Percentiles rank a stretch among this genome's conserved stretches.
phyloP scores from a whole-genome alignment of 2,113 vertebrate genomes.

The Trichomycterus rosablanca region DNA sequence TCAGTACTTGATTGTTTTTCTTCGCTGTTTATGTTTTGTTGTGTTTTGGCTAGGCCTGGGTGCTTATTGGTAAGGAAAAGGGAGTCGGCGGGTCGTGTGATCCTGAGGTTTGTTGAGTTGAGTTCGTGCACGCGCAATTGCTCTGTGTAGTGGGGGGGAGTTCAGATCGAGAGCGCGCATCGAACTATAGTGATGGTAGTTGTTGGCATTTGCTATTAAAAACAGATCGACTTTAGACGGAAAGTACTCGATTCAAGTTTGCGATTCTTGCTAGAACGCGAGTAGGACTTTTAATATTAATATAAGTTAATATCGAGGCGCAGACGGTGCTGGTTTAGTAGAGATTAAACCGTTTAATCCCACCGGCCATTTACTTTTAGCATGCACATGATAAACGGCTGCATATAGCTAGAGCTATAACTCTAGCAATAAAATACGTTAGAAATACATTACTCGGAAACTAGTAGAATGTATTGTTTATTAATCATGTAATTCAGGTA shows the following conservation, averaged over 20 bases:
- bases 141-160: constrained; percentile 30
- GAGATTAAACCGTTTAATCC: constrained; percentile 19
- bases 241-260: not conserved
- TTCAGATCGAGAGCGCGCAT: constrained; percentile 20
- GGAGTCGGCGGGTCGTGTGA: constrained; percentile 10
- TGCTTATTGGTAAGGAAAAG: not conserved
- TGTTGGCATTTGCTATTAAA: constrained; percentile 18
- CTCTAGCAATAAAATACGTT: too few species aligned
- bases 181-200: constrained; percentile 29
- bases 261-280: not conserved
- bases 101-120: constrained; percentile 24
- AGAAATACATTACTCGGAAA: too few species aligned
- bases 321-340: not conserved
- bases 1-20: not conserved
- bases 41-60: not conserved
- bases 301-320: not conserved
- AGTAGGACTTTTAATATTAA: too few species aligned
- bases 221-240: constrained; percentile 42
- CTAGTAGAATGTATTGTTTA: too few species aligned
- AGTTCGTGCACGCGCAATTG: constrained; percentile 49
- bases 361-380: constrained; percentile 3
- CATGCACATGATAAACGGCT: not conserved
- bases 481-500: too few species aligned
- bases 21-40: not conserved
- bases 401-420: too few species aligned